Percentiles rank a stretch among this genome's conserved stretches.
Evolutionary conservation across 2,797 vertebrate genomes (phyloP).

Genomic region (Neosalanx taihuensis): DNA sequence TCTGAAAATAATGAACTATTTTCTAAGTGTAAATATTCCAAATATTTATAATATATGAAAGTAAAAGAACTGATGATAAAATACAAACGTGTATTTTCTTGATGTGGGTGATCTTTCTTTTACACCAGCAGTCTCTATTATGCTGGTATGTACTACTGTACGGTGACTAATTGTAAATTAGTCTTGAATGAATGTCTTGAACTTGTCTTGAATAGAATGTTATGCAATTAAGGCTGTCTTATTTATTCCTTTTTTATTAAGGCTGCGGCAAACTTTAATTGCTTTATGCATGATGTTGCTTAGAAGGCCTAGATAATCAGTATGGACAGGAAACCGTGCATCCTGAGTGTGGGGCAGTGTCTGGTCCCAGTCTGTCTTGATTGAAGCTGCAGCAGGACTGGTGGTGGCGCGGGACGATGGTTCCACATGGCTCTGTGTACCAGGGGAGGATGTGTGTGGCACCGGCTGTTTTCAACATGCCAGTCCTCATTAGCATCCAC

Average conservation of each 20-base stretch:
- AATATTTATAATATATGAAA: slow-evolving; percentile 89
- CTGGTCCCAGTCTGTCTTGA: too few species aligned
- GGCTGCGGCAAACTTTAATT: background rate
- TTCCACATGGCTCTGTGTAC: slow-evolving; percentile 43
- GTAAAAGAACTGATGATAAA: slow-evolving; percentile 77
- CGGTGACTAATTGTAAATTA: background rate
- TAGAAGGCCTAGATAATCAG: too few species aligned
- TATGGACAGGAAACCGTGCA: too few species aligned
- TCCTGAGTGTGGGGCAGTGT: too few species aligned
- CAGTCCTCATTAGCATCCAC: slow-evolving; percentile 72
- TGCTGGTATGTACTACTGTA: background rate
- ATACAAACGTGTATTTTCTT: slow-evolving; percentile 41
- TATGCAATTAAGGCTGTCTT: background rate
- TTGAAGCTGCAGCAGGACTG: too few species aligned
- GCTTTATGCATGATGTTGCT: background rate
- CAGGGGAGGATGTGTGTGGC: slow-evolving; percentile 63
- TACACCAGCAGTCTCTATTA: background rate
- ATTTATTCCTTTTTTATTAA: too few species aligned
- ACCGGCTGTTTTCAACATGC: slow-evolving; percentile 64
- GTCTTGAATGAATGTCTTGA: too few species aligned
- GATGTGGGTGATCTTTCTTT: slow-evolving; percentile 2
- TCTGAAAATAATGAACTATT: slow-evolving; percentile 80
- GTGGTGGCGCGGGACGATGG: too few species aligned
- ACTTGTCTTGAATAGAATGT: background rate
- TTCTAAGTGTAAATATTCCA: slow-evolving; percentile 90